Evolutionary conservation across 2,113 vertebrate genomes (phyloP).

Genomic region (Bos indicus): DNA sequence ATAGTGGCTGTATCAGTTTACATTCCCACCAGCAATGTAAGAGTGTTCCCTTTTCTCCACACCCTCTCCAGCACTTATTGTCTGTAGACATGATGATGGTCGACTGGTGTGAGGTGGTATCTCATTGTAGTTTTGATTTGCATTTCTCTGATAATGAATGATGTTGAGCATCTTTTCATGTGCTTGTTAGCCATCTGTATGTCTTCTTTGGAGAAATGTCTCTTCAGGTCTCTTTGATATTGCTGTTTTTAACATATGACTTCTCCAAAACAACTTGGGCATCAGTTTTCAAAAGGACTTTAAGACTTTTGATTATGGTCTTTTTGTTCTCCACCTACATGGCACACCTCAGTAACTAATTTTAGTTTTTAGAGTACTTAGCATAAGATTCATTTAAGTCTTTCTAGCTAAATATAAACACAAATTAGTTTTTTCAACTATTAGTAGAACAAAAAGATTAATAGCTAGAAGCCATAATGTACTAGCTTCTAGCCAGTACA

Average conservation of each 20-base stretch:
- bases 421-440: slow-evolving; percentile 8
- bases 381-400: neutral
- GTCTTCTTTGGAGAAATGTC: neutral
- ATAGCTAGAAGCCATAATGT: neutral
- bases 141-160: neutral
- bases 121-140: neutral
- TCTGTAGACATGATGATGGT: neutral
- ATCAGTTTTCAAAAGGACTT: slow-evolving; percentile 24
- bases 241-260: neutral
- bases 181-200: neutral
- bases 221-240: neutral
- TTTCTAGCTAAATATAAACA: slow-evolving; percentile 26
- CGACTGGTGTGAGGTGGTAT: neutral
- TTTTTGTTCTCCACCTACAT: neutral
- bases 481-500: neutral
- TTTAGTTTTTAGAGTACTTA: slow-evolving; percentile 4
- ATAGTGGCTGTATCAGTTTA: neutral
- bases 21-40: neutral
- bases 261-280: neutral
- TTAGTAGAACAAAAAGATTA: neutral
- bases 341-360: neutral
- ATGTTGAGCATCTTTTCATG: neutral
- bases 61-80: neutral
- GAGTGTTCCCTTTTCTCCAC: neutral
- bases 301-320: neutral